A percentile compares a stretch with the other conserved stretches of the same genome.
These are phyloP conservation scores for Peucedramus taeniatus DNA, from an alignment of 2,113 vertebrate genomes.

Conservation along the genomic window DNA sequence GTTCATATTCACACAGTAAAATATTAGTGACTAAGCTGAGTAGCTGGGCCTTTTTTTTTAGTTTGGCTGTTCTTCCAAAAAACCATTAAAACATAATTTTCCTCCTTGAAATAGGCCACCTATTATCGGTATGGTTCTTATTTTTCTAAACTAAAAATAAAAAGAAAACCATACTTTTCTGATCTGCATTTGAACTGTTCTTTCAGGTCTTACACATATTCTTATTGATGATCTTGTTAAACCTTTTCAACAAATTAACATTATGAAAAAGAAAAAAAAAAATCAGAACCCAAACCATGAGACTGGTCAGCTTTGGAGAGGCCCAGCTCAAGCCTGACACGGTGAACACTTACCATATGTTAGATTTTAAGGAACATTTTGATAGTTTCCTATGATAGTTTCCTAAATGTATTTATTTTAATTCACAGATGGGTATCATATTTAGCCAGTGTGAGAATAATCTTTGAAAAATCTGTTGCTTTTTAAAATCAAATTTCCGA, in stretches of 20 bases:
- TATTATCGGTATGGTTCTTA: background rate
- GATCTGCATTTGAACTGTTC: conserved; percentile 17
- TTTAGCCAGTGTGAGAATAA: conserved; percentile 47
- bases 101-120: background rate
- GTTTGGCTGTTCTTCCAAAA: background rate
- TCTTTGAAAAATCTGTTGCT: conserved; percentile 57
- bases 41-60: background rate
- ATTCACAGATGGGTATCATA: conserved; percentile 60
- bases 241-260: conserved; percentile 32
- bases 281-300: background rate
- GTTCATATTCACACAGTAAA: background rate
- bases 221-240: background rate
- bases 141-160: conserved; percentile 23
- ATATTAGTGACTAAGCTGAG: background rate
- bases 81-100: background rate
- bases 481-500: conserved; percentile 68
- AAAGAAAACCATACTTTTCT: background rate
- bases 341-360: conserved; percentile 49
- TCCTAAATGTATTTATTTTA: conserved; percentile 66
- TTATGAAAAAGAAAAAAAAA: background rate
- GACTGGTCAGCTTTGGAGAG: conserved; percentile 14
- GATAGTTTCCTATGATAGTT: conserved; percentile 62
- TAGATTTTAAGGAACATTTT: conserved; percentile 72
- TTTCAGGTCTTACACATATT: background rate
- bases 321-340: conserved; percentile 10